Conservation (phyloP, 64 coral and sea anemone genomes). For the Montipora capricornis region DNA sequence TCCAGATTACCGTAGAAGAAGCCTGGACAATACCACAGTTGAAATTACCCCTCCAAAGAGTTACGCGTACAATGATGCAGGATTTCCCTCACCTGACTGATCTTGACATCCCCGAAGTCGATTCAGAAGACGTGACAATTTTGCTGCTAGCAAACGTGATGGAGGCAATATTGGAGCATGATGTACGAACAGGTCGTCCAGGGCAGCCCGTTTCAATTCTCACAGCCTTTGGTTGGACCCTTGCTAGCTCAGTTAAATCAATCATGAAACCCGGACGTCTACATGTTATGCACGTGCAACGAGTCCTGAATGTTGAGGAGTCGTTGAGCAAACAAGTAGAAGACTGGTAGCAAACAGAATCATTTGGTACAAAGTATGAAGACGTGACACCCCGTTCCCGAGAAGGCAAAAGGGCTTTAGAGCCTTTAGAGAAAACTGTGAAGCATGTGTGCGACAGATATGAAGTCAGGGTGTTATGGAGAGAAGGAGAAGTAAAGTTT, state of each 20-base stretch:
- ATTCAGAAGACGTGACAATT: constrained; percentile 56
- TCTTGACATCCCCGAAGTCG: constrained; percentile 38
- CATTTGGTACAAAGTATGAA: too few relatives aligned
- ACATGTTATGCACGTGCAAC: too few relatives aligned
- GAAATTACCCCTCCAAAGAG: constrained; percentile 49
- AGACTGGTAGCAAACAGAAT: too few relatives aligned
- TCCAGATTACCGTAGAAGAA: constrained; percentile 33
- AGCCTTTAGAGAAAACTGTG: not conserved
- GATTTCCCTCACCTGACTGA: constrained; percentile 43
- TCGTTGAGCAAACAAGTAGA: too few relatives aligned
- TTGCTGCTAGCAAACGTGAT: constrained; percentile 57
- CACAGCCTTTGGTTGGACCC: too few relatives aligned
- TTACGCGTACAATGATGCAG: constrained; percentile 4
- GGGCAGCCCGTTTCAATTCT: constrained; percentile 26
- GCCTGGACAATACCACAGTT: constrained; percentile 53
- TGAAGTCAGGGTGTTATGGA: too few relatives aligned
- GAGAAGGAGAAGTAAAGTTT: too few relatives aligned
- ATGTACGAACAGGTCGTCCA: constrained; percentile 37
- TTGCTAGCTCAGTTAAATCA: too few relatives aligned
- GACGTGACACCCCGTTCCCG: too few relatives aligned
- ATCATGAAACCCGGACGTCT: too few relatives aligned
- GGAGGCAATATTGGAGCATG: constrained; percentile 56
- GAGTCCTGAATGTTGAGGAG: too few relatives aligned
- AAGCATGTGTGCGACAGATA: not conserved
- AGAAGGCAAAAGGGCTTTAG: too few relatives aligned